A percentile compares a stretch with the other conserved stretches of the same genome.
Evolutionary conservation across 35 echinoderm and acorn worm species (phyloP).

Genomic region (Eucidaris tribuloides): DNA sequence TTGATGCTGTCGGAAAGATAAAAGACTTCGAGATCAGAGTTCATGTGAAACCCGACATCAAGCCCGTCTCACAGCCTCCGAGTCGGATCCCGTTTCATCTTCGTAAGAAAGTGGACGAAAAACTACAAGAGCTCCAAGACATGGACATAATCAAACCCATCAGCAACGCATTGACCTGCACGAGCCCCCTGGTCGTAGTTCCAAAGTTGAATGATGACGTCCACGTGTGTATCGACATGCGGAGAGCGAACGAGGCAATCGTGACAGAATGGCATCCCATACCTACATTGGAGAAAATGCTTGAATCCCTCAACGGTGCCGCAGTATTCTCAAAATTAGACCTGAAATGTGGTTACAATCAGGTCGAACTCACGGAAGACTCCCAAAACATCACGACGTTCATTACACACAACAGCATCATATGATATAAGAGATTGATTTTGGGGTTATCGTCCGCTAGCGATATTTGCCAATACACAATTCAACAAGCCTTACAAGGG

Average conservation of each 20-base stretch:
- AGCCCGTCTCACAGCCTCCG: constrained; percentile 6
- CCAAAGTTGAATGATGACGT: constrained; percentile 18
- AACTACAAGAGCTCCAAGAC: neutral
- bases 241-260: constrained; percentile 45
- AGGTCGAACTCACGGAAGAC: constrained; percentile 24
- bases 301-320: constrained; percentile 32
- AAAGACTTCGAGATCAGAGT: neutral
- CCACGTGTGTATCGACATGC: constrained; percentile 35
- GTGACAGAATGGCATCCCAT: constrained; percentile 45
- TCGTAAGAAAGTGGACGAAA: constrained; percentile 5
- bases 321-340: constrained; percentile 47
- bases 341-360: constrained; percentile 53
- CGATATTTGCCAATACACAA: neutral
- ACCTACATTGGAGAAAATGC: constrained; percentile 46
- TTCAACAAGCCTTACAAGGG: neutral
- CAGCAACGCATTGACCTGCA: neutral
- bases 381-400: constrained; percentile 53
- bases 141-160: constrained; percentile 23
- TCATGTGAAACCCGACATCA: neutral
- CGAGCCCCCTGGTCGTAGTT: constrained; percentile 15
- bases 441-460: neutral
- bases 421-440: neutral
- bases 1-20: neutral
- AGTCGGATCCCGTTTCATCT: neutral
- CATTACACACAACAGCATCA: neutral